Base-by-base conservation (phyloP, 53 echinoderm and acorn worm species). In the Actinopyga echinites region DNA sequence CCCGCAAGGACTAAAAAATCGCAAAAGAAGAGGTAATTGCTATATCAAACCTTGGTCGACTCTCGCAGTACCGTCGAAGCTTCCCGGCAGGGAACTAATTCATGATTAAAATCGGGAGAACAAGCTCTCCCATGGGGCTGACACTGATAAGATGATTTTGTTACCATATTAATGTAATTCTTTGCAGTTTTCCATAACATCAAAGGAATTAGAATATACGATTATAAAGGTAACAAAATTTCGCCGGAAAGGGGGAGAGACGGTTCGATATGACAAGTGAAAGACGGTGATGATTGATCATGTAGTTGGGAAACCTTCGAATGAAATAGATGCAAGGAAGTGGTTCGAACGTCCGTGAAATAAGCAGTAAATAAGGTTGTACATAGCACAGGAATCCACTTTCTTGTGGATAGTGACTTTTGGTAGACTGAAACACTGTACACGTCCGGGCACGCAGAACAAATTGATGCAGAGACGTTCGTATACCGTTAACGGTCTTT, bases 151-250 rank as follows among this genome's bases (percentile, higher is more conserved):
- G 57, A 78, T 78, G 78, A 56, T 78, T 78, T 78, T 78, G 57
- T 78, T 78, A 78, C 57, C 78, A 78, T 56, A 71, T 71, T 71
- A 71, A 71, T 71, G 71, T 71, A 71, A 71, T 71, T 71, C 71
- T 71, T 71, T 71, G 42, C 71, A 38, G 71, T 71, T 71, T 71
- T 71, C 44, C 71, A 71, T 71, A 71, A 71, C 71, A 71, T 71
- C 71, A 71, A 71, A 71, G 71, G 71, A 71, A 71, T 71, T 71
- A 71, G 71, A 71, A 71, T 22, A 71, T 71, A 71, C 71, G 71
- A 71, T 71, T 7, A 71, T 71, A 71, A 71, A 71, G 71, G 71
- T 71, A 71, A 71, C 71, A 38, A 71, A 21, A 71, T 71, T 71
- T 71, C 71, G 71, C 71, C 71, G 44, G 40, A 44, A 71, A 71